Percentiles rank a stretch among this genome's conserved stretches.
These are phyloP conservation scores for Moxostoma hubbsi DNA, from an alignment of 2,797 vertebrate genomes.

Conservation along the genomic window DNA sequence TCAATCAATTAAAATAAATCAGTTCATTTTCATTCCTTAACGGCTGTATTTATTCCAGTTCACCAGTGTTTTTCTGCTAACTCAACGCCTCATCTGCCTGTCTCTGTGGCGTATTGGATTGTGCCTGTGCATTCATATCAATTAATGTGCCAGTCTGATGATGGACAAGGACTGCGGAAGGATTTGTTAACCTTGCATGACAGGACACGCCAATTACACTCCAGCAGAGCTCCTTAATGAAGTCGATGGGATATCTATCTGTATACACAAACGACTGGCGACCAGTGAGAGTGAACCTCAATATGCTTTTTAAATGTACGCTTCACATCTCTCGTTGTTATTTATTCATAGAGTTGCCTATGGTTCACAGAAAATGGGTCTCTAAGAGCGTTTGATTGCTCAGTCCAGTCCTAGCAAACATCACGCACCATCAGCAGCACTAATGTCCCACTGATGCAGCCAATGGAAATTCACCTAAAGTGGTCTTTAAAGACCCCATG, in stretches of 20 bases:
- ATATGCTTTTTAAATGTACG: constrained; percentile 6
- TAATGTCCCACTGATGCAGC: not conserved
- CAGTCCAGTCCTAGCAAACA: not conserved
- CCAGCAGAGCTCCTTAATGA: constrained; percentile 55
- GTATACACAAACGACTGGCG: constrained; percentile 23
- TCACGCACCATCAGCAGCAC: not conserved
- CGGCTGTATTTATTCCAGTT: constrained; percentile 49
- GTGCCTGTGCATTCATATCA: constrained; percentile 47
- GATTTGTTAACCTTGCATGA: constrained; percentile 53
- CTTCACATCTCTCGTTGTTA: not conserved
- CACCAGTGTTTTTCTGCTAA: constrained; percentile 11
- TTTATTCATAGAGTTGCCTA: constrained; percentile 24
- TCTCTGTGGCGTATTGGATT: constrained; percentile 6
- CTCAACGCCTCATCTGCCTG: constrained; percentile 20
- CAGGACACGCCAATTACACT: constrained; percentile 52
- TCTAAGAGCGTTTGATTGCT: constrained; percentile 35
- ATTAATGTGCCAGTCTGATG: constrained; percentile 52
- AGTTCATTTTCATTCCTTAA: constrained; percentile 59
- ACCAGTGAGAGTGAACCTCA: constrained; percentile 31
- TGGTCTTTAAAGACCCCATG: too few relatives aligned
- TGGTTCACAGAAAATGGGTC: constrained; percentile 14
- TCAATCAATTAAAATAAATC: constrained; percentile 61
- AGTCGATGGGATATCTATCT: constrained; percentile 55
- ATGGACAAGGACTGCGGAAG: constrained; percentile 54
- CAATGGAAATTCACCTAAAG: constrained; percentile 2